Percentiles rank a stretch among this genome's conserved stretches.
Evolutionary conservation across 2,888 invertebrate genomes (phyloP).

Genomic region (Lycophotia porphyrea): DNA sequence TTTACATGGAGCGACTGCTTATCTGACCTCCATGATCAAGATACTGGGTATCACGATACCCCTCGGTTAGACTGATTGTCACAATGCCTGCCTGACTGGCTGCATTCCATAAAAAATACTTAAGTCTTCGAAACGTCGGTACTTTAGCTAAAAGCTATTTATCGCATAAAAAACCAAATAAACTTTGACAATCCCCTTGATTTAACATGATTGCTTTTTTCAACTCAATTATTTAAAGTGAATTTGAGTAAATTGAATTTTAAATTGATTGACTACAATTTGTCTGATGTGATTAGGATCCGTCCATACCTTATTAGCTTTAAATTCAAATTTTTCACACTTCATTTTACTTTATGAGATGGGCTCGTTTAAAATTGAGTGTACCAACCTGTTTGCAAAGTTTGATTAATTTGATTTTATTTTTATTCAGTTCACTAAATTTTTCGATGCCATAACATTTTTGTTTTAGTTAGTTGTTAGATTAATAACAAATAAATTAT

Average conservation of each 20-base stretch:
- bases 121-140: constrained; percentile 19
- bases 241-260: constrained; percentile 46
- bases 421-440: no score
- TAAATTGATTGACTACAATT: constrained; percentile 16
- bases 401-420: background rate
- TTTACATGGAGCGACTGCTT: background rate
- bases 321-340: constrained; percentile 4
- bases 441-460: background rate
- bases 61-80: no score
- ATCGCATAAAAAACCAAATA: constrained; percentile 52
- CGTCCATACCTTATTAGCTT: constrained; percentile 13
- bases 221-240: constrained; percentile 56
- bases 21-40: no score
- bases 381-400: background rate
- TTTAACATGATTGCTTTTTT: constrained; percentile 56
- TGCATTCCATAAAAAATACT: background rate
- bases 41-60: no score
- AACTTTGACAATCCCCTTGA: constrained; percentile 51
- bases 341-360: background rate
- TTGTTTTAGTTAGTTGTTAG: background rate
- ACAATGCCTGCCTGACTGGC: background rate
- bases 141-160: constrained; percentile 54
- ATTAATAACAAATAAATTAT: no score
- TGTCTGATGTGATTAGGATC: constrained; percentile 20
- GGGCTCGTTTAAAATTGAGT: background rate